Evolutionary conservation across 2,888 invertebrate species (phyloP).

Genomic region (Mesorhabditis spiculigera): DNA sequence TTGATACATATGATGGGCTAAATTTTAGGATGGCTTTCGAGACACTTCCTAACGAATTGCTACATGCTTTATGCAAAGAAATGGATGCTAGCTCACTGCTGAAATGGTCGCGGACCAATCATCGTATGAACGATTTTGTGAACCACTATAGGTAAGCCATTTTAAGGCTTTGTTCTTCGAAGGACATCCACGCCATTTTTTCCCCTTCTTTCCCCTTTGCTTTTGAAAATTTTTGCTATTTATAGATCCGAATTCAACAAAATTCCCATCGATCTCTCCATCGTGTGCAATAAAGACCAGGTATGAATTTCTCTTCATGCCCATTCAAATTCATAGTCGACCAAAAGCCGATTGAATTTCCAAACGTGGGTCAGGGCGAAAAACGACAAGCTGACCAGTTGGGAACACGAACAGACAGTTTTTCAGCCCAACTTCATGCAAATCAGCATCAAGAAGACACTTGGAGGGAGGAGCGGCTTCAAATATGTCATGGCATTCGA

Average conservation of each 20-base stretch:
- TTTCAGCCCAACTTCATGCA: too few species aligned
- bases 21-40: too few species aligned
- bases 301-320: not conserved
- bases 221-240: not conserved
- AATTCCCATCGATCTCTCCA: not conserved
- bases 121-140: not conserved
- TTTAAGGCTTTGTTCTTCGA: not conserved
- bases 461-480: too few species aligned
- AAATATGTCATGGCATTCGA: too few species aligned
- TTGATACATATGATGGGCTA: too few species aligned
- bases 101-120: not conserved
- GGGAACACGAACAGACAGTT: too few species aligned
- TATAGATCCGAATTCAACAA: not conserved
- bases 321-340: too few species aligned
- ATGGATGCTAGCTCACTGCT: not conserved
- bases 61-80: not conserved
- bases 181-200: not conserved
- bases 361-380: too few species aligned
- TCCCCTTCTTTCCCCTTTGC: too few species aligned
- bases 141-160: not conserved
- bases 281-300: not conserved
- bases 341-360: too few species aligned
- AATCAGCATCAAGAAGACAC: too few species aligned
- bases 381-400: too few species aligned
- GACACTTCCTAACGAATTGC: not conserved